A percentile compares a stretch with the other conserved stretches of the same genome.
Conservation (phyloP, 2,113 vertebrate genomes). For the Ginglymostoma cirratum region DNA sequence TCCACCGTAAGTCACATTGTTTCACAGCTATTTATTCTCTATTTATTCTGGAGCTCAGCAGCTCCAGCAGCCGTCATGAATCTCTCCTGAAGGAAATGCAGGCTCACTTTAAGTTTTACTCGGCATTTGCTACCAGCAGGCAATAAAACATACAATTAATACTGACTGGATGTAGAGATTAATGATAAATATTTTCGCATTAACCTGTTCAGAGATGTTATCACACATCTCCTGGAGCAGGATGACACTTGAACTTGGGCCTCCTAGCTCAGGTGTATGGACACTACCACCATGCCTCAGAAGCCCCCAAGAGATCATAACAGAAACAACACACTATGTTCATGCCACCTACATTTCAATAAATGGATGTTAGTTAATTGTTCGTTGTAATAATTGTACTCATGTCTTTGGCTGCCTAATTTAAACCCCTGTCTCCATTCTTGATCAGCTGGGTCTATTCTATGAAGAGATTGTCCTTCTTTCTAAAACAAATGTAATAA, state of each 20-base stretch:
- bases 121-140: not conserved
- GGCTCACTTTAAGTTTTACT: not conserved
- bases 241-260: too few relatives aligned
- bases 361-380: not conserved
- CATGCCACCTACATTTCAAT: not conserved
- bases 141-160: not conserved
- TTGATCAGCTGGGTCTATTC: not conserved
- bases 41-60: not conserved
- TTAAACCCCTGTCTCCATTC: not conserved
- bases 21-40: not conserved
- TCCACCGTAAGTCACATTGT: not conserved
- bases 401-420: not conserved
- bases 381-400: not conserved
- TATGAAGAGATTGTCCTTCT: not conserved
- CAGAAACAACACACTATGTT: too few relatives aligned
- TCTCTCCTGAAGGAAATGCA: not conserved
- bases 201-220: too few relatives aligned
- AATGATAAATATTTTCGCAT: not conserved
- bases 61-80: not conserved
- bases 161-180: not conserved
- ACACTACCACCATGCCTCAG: too few relatives aligned
- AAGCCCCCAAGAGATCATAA: too few relatives aligned
- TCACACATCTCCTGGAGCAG: too few relatives aligned
- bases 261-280: too few relatives aligned
- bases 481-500: not conserved